A percentile compares a stretch with the other conserved stretches of the same genome.
phyloP scores from a whole-genome alignment of 1,140 invertebrate genomes.

The Panulirus ornatus region DNA sequence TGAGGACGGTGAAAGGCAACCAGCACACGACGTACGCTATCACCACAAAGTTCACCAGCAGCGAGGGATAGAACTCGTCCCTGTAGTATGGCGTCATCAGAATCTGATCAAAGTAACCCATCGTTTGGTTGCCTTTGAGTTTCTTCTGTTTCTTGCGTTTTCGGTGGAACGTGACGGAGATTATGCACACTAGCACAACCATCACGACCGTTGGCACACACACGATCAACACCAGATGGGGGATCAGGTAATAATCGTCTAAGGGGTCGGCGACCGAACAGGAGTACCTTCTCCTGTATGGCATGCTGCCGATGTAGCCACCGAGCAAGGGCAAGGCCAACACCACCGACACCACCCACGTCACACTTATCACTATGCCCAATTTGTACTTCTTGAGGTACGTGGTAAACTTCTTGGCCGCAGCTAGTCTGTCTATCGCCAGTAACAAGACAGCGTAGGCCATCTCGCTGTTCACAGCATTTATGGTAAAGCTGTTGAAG shows the following conservation, averaged over 20 bases:
- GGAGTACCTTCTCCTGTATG: conserved; percentile 71
- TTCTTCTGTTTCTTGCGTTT: conserved; percentile 72
- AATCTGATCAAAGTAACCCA: conserved; percentile 72
- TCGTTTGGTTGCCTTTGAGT: conserved; percentile 67
- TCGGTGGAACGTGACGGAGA: conserved; percentile 51
- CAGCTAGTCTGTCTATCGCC: conserved; percentile 67
- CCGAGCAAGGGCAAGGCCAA: conserved; percentile 53
- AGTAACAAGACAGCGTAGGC: conserved; percentile 62
- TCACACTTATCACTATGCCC: conserved; percentile 49
- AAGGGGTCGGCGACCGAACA: conserved; percentile 66
- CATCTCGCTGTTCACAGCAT: conserved; percentile 68
- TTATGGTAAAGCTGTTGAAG: conserved; percentile 71
- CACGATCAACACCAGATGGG: conserved; percentile 56
- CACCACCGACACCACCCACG: conserved; percentile 53
- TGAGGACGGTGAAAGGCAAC: conserved; percentile 64
- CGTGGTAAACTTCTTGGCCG: conserved; percentile 53
- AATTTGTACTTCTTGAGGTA: conserved; percentile 62
- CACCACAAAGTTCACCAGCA: conserved; percentile 25
- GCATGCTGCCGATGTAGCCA: conserved; percentile 63
- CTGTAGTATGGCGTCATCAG: conserved; percentile 73
- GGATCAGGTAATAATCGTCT: conserved; percentile 68
- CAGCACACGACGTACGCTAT: conserved; percentile 60
- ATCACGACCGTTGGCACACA: conserved; percentile 26
- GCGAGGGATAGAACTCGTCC: conserved; percentile 69
- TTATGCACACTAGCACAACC: conserved; percentile 49